A percentile compares a stretch with the other conserved stretches of the same genome.
Conservation (phyloP, 2,797 vertebrate genomes). For the Anisognathus igniventris region DNA sequence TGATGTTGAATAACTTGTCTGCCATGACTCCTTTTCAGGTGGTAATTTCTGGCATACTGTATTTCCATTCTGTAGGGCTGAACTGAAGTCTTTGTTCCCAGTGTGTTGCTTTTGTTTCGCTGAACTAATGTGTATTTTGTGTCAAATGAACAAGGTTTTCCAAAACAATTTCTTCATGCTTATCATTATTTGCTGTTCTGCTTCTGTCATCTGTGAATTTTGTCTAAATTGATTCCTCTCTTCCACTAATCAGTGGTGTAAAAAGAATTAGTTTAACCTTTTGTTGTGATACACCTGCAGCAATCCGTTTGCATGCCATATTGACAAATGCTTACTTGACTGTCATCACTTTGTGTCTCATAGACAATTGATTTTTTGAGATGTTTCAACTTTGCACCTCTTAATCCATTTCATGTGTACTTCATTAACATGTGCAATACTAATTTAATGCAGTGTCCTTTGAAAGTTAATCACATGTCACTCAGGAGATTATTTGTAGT, state of each 20-base stretch:
- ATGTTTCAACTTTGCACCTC: background rate
- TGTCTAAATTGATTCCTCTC: background rate
- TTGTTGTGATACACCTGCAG: background rate
- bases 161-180: background rate
- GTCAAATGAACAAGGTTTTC: background rate
- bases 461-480: background rate
- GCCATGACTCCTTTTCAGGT: background rate
- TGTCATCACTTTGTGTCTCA: background rate
- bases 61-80: background rate
- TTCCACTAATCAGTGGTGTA: background rate
- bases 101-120: background rate
- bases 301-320: background rate
- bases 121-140: background rate
- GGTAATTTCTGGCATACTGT: background rate
- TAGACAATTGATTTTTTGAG: background rate
- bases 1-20: background rate
- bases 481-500: background rate
- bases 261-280: background rate
- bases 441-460: background rate
- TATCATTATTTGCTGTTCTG: background rate
- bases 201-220: slow-evolving; percentile 1
- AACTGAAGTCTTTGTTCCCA: background rate
- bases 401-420: background rate
- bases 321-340: background rate
- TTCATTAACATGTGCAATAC: background rate